phyloP scores from a whole-genome alignment of 2,888 invertebrate species.

The Mythimna vitellina region DNA sequence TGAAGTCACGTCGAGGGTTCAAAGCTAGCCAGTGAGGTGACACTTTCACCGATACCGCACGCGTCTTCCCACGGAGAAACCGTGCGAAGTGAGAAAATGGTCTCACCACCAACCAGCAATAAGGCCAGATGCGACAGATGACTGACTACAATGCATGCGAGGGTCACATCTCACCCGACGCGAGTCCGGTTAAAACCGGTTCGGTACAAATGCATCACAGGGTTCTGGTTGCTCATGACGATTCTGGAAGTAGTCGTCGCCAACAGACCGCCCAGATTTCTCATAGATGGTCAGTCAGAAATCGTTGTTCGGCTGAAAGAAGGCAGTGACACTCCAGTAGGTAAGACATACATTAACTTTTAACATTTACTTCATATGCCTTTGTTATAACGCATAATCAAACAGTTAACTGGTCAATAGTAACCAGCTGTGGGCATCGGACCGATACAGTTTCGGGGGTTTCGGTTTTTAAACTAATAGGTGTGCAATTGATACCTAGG shows the following conservation, averaged over 20 bases:
- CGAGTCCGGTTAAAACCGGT: conserved; percentile 86
- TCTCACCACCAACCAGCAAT: conserved; percentile 74
- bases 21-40: conserved; percentile 78
- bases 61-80: conserved; percentile 81
- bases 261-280: conserved; percentile 96
- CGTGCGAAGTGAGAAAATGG: conserved; percentile 87
- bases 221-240: conserved; percentile 71
- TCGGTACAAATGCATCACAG: conserved; percentile 66
- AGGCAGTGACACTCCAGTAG: conserved; percentile 95
- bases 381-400: not conserved
- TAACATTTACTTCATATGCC: not conserved
- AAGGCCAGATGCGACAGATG: conserved; percentile 81
- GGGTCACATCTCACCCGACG: conserved; percentile 73
- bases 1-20: conserved; percentile 79
- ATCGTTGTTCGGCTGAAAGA: conserved; percentile 97
- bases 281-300: conserved; percentile 97
- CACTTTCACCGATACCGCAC: conserved; percentile 84
- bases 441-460: not conserved
- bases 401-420: not conserved
- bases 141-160: conserved; percentile 77
- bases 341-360: conserved; percentile 91
- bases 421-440: not conserved
- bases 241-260: conserved; percentile 77
- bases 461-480: not conserved
- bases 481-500: conserved; percentile 1